Evolutionary conservation across 2,888 invertebrate genomes (phyloP), one percentile per base, ranked within the genome.

Genomic region (Megaustenia siamemsis): DNA sequence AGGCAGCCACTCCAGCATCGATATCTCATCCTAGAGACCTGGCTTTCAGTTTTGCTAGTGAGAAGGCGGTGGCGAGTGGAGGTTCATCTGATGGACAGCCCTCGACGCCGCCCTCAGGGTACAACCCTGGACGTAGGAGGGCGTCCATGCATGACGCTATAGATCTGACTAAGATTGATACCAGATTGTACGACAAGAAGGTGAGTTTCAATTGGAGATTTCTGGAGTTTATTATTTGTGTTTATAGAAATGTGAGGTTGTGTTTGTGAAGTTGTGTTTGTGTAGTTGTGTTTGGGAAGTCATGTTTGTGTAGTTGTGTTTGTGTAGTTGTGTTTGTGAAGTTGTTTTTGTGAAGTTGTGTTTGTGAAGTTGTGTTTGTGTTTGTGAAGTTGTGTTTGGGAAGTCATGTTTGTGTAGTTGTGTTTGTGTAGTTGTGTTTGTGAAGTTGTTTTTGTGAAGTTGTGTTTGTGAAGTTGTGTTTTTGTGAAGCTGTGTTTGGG

Each of bases 141-240:
- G 93, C 93, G 15, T 93, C 96, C 35, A 96, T 96, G 95, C 95
- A 96, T 88, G 95, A 96, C 76, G 96, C 96, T 88, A 93, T 96
- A 88, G 96, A 96, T 92, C 96, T 95, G 90, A 90, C 91, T 68
- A 92, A 92, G 86, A 92, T 93, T 35, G 93, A 93, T 91, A 90
- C 93, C 10, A 89, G 91, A 38, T 89, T 93, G 3, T 93, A 93
- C 81, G 92, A 92, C 79, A 90, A 91, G 86, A 90, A 90, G 90
- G 93, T 93, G 86, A 82, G 89, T 86, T 43, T 43, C 35, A n/a
- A n/a, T n/a, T n/a, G n/a, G 35, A 12, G 4, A 35, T 15, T 4
- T 60, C 24, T 8, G 60, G 60, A 5, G 15, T 5, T 60, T 8
- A 60, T 60, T 8, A 18, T 60, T 4, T 60, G 60, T 49, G 49